A percentile compares a stretch with the other conserved stretches of the same genome.
Evolutionary conservation across 2,888 invertebrate genomes (phyloP).

Genomic region (Pyrgus malvae): DNA sequence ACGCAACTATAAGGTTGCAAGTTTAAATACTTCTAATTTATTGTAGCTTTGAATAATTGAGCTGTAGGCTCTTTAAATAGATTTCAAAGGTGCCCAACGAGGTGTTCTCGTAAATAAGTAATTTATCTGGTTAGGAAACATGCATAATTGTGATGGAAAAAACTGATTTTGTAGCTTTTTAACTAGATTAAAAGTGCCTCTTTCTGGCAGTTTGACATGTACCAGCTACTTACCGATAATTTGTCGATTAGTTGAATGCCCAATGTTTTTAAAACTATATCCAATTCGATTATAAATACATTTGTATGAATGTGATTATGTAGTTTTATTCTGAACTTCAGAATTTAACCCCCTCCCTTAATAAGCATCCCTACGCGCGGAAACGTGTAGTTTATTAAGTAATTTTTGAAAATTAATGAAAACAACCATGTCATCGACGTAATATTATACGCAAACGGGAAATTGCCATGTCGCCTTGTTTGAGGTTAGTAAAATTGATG

Average conservation of each 20-base stretch:
- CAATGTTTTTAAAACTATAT: constrained; percentile 53
- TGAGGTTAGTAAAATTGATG: too few species aligned
- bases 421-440: too few species aligned
- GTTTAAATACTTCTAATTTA: constrained; percentile 17
- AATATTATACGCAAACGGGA: too few species aligned
- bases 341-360: too few species aligned
- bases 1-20: neutral
- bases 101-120: constrained; percentile 3
- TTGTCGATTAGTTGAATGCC: constrained; percentile 39
- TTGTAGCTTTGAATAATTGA: constrained; percentile 18
- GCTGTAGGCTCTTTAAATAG: constrained; percentile 7
- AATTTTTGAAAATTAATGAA: too few species aligned
- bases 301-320: constrained; percentile 59
- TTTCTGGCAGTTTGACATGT: constrained; percentile 20
- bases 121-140: neutral
- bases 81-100: constrained; percentile 18
- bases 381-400: too few species aligned
- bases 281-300: constrained; percentile 59
- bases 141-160: constrained; percentile 2
- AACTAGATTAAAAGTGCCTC: constrained; percentile 11
- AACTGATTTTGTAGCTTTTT: constrained; percentile 12
- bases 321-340: constrained; percentile 26
- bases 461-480: too few species aligned
- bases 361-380: too few species aligned
- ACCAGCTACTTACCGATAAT: constrained; percentile 15